A percentile compares a stretch with the other conserved stretches of the same genome.
Conservation (phyloP, 2,888 invertebrate species). For the Dusona sp. region DNA sequence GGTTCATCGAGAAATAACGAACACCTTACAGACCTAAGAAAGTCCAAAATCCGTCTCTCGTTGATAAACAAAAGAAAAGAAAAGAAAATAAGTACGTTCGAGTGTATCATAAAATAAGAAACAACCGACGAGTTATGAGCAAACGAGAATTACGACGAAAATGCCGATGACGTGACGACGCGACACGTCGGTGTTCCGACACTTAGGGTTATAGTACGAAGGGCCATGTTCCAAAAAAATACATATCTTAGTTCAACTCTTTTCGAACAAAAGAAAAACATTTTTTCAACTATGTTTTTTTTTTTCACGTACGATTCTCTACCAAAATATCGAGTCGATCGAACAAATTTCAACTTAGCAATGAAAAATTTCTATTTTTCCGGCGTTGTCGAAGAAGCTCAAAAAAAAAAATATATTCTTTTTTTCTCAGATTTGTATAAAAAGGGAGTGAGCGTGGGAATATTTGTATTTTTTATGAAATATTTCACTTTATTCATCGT, state of each 20-base stretch:
- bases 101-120: conserved; percentile 57
- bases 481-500: neutral
- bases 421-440: no score
- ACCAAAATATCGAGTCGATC: neutral
- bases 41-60: conserved; percentile 26
- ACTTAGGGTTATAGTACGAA: conserved; percentile 64
- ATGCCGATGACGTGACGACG: conserved; percentile 47
- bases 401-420: no score
- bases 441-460: no score
- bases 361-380: no score
- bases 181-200: conserved; percentile 52
- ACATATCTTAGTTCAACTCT: conserved; percentile 72
- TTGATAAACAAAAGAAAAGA: neutral
- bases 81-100: conserved; percentile 34
- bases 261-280: conserved; percentile 34
- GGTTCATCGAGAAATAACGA: conserved; percentile 93
- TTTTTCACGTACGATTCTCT: conserved; percentile 2
- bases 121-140: conserved; percentile 44
- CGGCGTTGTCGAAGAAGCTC: no score
- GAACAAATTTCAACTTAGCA: neutral
- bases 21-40: conserved; percentile 91
- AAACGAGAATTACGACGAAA: conserved; percentile 49
- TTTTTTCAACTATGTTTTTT: no score
- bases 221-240: conserved; percentile 75
- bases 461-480: neutral